These are phyloP conservation scores for Psittacula echo DNA, from an alignment of 2,797 vertebrate species.

Conservation along the genomic window DNA sequence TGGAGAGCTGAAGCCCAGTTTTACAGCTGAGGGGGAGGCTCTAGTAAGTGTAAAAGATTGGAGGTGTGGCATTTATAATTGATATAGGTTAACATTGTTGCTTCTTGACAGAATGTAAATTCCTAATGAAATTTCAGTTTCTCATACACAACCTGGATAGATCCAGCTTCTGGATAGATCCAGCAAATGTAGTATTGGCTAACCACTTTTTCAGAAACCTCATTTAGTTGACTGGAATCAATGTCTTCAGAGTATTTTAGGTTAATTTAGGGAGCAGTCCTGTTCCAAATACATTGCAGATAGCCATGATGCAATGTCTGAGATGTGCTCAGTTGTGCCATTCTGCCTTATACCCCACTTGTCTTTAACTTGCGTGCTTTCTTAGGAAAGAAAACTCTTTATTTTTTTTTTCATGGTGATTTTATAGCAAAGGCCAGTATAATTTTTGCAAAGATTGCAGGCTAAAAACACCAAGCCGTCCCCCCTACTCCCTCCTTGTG, in stretches of 20 bases:
- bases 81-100: not conserved
- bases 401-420: conserved; percentile 5
- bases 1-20: not conserved
- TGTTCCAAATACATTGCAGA: not conserved
- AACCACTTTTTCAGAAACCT: not conserved
- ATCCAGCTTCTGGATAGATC: not conserved
- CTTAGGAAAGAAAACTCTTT: not conserved
- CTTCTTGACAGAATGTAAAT: not conserved
- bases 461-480: not conserved
- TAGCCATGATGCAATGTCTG: not conserved
- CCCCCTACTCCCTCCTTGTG: not conserved
- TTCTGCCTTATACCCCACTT: conserved; percentile 9
- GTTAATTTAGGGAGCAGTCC: not conserved
- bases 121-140: not conserved
- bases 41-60: not conserved
- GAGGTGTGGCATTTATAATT: not conserved
- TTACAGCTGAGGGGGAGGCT: not conserved
- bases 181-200: not conserved
- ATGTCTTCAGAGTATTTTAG: not conserved
- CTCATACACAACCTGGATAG: not conserved
- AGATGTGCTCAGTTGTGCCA: not conserved
- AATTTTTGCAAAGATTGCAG: not conserved
- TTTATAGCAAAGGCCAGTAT: conserved; percentile 29
- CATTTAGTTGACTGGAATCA: not conserved
- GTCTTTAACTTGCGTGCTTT: not conserved